Evolutionary conservation across 2,113 vertebrate genomes (phyloP).

Genomic region (Suricata suricatta): DNA sequence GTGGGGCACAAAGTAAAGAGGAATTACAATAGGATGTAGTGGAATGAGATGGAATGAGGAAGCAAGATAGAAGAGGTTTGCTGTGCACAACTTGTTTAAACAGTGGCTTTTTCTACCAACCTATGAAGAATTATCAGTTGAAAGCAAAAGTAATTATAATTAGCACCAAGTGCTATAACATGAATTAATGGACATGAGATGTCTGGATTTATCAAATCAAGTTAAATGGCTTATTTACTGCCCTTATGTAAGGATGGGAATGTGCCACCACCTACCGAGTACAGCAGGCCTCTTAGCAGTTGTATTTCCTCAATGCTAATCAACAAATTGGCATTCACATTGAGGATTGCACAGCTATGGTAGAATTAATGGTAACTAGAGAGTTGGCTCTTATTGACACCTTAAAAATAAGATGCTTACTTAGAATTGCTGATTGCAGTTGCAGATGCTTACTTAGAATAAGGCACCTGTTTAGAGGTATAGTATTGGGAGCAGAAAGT

Average conservation of each 20-base stretch:
- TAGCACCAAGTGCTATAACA: neutral
- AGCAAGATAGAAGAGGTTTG: neutral
- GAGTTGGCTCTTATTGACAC: neutral
- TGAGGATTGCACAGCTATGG: neutral
- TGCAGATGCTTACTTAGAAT: neutral
- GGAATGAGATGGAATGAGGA: neutral
- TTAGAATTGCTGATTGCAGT: too few relatives aligned
- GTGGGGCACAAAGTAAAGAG: neutral
- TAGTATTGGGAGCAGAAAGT: neutral
- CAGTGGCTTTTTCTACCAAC: neutral
- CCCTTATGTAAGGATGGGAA: slow-evolving; percentile 3
- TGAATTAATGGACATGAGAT: neutral
- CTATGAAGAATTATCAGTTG: slow-evolving; percentile 3
- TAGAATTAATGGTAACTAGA: neutral
- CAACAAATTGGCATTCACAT: neutral
- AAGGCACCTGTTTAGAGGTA: neutral
- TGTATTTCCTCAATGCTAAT: slow-evolving; percentile 34
- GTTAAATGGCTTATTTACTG: slow-evolving; percentile 20
- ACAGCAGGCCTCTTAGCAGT: neutral
- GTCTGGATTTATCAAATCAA: slow-evolving; percentile 10
- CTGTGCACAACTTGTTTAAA: slow-evolving; percentile 1
- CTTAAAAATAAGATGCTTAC: neutral
- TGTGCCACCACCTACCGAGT: neutral
- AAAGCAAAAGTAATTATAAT: slow-evolving; percentile 31
- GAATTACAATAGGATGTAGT: neutral